phyloP scores from a whole-genome alignment of 2,797 vertebrate genomes.

The Xenopus petersii region DNA sequence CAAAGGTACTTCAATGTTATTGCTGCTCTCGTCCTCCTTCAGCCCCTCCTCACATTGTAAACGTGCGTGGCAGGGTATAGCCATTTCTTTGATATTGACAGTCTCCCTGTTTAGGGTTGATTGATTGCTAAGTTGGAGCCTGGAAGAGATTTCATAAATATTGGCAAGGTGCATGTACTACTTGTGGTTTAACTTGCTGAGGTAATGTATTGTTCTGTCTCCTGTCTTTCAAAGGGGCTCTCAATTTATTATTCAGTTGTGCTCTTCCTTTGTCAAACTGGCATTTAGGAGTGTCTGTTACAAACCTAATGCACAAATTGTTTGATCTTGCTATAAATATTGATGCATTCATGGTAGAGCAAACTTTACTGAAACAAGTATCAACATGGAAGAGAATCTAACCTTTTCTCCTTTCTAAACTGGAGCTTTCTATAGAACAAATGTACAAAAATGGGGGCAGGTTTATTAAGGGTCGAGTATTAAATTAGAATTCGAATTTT shows the following conservation, averaged over 20 bases:
- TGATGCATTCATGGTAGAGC: too few relatives aligned
- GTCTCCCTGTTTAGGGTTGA: background rate
- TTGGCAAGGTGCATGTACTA: background rate
- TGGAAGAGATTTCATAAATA: background rate
- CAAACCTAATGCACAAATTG: too few relatives aligned
- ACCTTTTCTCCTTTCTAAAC: too few relatives aligned
- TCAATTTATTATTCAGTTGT: background rate
- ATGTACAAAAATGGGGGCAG: too few relatives aligned
- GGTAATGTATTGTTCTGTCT: background rate
- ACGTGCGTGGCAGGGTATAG: background rate
- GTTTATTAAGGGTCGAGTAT: too few relatives aligned
- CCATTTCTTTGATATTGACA: background rate
- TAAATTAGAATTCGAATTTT: too few relatives aligned
- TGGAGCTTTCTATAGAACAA: too few relatives aligned
- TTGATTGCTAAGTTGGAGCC: background rate
- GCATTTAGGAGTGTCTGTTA: too few relatives aligned
- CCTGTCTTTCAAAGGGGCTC: background rate
- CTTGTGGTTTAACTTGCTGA: background rate
- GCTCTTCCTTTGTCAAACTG: background rate
- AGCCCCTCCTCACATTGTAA: slow-evolving; percentile 38
- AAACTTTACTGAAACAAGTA: too few relatives aligned
- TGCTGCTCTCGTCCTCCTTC: slow-evolving; percentile 53
- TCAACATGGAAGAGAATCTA: too few relatives aligned
- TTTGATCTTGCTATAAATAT: too few relatives aligned
- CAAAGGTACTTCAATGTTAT: slow-evolving; percentile 69